Percentiles rank a stretch among this genome's conserved stretches.
Conservation (phyloP, 2,888 invertebrate species). For the Chymomyza fuscimana region DNA sequence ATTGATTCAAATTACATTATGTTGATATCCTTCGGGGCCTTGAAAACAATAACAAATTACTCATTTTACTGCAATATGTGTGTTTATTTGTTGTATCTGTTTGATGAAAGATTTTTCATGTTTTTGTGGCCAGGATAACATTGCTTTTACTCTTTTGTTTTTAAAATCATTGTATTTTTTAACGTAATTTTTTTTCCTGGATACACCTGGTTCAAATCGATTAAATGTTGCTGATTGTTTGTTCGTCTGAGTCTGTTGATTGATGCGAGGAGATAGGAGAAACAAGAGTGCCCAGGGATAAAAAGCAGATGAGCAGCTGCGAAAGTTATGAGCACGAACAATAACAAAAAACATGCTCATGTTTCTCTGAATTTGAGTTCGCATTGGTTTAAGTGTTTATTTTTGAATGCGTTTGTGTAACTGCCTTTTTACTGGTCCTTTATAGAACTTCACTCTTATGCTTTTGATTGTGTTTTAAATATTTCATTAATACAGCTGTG, state of each 20-base stretch:
- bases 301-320: conserved; percentile 14
- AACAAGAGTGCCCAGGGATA: conserved; percentile 3
- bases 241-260: conserved; percentile 43
- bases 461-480: conserved; percentile 30
- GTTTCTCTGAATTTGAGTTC: conserved; percentile 46
- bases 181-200: background rate
- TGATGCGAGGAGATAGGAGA: conserved; percentile 32
- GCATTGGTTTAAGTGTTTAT: background rate
- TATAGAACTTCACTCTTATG: conserved; percentile 24
- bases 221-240: conserved; percentile 44
- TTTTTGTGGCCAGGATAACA: background rate
- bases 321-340: conserved; percentile 42
- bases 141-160: background rate
- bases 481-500: conserved; percentile 38
- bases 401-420: background rate
- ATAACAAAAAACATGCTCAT: conserved; percentile 52
- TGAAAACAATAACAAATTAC: conserved; percentile 60
- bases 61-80: conserved; percentile 25
- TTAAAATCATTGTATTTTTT: background rate
- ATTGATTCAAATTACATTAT: conserved; percentile 56
- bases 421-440: too few species aligned
- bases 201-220: conserved; percentile 58
- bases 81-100: conserved; percentile 40
- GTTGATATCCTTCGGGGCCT: conserved; percentile 54
- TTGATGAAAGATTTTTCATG: conserved; percentile 56